These are phyloP conservation scores for Cervus canadensis DNA, from an alignment of 2,113 vertebrate species.

Conservation along the genomic window DNA sequence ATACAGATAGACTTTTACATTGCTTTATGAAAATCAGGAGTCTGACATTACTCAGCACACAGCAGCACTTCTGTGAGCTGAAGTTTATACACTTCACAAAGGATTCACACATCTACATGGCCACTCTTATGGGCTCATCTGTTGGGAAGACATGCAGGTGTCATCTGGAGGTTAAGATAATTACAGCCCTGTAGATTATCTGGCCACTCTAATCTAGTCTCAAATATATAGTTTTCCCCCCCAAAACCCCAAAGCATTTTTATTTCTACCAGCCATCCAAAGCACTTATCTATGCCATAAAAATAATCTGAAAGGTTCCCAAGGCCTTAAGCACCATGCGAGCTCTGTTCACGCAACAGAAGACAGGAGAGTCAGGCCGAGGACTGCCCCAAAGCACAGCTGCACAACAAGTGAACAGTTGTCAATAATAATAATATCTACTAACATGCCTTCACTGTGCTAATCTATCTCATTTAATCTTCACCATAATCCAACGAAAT, in stretches of 20 bases:
- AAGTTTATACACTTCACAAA: neutral
- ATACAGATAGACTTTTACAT: neutral
- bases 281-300: neutral
- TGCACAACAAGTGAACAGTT: neutral
- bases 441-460: neutral
- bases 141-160: neutral
- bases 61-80: neutral
- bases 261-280: constrained; percentile 23
- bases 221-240: neutral
- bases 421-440: neutral
- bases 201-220: neutral
- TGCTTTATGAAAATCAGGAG: neutral
- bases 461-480: neutral
- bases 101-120: neutral
- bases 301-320: neutral
- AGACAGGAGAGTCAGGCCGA: neutral
- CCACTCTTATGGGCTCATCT: neutral
- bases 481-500: neutral
- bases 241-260: constrained; percentile 7
- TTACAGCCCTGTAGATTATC: neutral
- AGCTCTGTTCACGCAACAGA: neutral
- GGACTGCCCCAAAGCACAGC: neutral
- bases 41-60: neutral
- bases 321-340: neutral
- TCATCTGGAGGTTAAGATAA: neutral